Base-by-base conservation (phyloP, 2,797 vertebrate species). In the Mus caroli region DNA sequence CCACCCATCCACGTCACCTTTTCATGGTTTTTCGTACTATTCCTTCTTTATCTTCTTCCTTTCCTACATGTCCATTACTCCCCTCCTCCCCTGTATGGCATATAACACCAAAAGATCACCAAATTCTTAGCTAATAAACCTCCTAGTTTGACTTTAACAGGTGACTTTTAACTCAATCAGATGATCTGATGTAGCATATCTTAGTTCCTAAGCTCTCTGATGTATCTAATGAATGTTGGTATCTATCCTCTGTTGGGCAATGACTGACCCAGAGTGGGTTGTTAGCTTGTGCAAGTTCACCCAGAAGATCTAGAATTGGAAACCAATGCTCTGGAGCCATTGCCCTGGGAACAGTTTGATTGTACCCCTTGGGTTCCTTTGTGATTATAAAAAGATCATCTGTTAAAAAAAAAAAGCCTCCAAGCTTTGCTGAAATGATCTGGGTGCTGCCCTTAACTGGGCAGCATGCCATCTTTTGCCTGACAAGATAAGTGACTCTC, bases 301-400 rank as follows among this genome's bases (percentile, higher is more conserved):
- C 22, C 20, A 86, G 24, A 56, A 94, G 52, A 77, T 92, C 24
- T 56, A 79, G 52, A 76, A 92, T 43, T 94, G 79, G 73, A 96
- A 92, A 76, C 8, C 17, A 71, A 86, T 95, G 6, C 13, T 92
- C 40, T 85, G n/a, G 24, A 90, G 58, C 86, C 67, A 77, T 50
- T 34, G 12, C 13, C n/a, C 12, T 26, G 43, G 84, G 20, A 82
- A 4, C 12, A 77, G 6, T 20, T 58, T 10, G 7, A 8, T 54
- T 87, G 34, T 4, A 58, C 37, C 54, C 37, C 2, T 75, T 58
- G 50, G 28, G 77, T 8, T 13, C 89, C 6, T 91, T 43, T 79
- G 62, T 84, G 62, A 20, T 37, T 94, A 69, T 94, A 80, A 88
- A 94, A 95, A 77, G 80, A 90, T 37, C 52, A 11, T 80, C 37